Evolutionary conservation across 1,140 invertebrate species (phyloP), one percentile per base, ranked within the genome.

Genomic region (Conus betulinus): DNA sequence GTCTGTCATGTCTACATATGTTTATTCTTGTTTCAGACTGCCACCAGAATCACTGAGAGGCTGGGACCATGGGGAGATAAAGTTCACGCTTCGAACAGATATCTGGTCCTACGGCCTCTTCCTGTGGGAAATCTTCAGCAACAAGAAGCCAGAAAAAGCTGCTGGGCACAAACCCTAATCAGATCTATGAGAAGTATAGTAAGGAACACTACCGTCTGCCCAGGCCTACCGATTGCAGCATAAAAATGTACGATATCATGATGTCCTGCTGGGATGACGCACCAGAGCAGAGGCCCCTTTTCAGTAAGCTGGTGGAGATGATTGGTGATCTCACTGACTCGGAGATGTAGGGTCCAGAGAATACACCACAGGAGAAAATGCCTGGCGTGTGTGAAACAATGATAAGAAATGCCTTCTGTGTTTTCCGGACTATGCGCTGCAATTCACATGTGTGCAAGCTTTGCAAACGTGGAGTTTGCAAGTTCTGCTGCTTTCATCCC

Each of bases 271-370:
- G 96, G 96, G 89, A 93, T n/a, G 87, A 97, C 5, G 97, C 97
- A 88, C 97, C 98, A 0, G 98, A 99, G 91, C 98, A 98, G 93
- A 95, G 99, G 93, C 99, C 99, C 20, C 99, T 98, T 0, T 99
- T 99, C 95, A 98, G 99, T 94, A 99, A 98, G 95, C 96, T 99
- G 25, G 98, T 98, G 94, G 97, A 98, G 93, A 99, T 98, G 94
- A 99, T 99, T 95, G 98, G 99, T 95, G 98, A 99, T 6, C 53
- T 87, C 71, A 87, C 51, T 23, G 85, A 87, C 3, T 55, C 6
- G 25, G 85, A 87, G 6, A 71, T 87, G 60, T 63, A 85, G 39
- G 39, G 39, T 39, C 39, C 39, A 3, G 39, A 39, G 39, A 39
- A 39, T 39, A 39, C 39, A 39, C 39, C 39, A 39, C 0, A 39